phyloP scores from a whole-genome alignment of 2,888 invertebrate genomes.

The Caenorhabditis sulstoni region DNA sequence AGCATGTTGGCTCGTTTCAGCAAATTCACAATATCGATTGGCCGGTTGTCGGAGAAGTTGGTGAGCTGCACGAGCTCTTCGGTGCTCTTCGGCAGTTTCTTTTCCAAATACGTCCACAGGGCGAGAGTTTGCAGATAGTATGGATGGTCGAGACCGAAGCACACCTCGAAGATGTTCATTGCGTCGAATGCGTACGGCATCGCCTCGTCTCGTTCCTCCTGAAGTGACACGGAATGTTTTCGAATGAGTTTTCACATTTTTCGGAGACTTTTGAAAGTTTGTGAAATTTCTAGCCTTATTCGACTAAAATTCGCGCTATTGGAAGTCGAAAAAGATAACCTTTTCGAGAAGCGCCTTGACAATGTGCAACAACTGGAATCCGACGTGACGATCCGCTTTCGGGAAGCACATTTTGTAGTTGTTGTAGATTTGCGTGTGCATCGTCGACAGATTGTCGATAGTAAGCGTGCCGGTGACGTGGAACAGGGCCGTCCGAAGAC shows the following conservation, averaged over 20 bases:
- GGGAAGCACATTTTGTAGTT: conserved; percentile 79
- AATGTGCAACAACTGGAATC: conserved; percentile 77
- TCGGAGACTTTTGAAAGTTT: too few species aligned
- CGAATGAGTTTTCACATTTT: too few species aligned
- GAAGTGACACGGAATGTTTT: too few species aligned
- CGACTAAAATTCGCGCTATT: too few species aligned
- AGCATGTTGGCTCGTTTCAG: conserved; percentile 68
- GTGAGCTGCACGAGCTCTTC: conserved; percentile 74
- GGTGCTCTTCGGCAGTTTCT: conserved; percentile 72
- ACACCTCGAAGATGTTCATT: conserved; percentile 80
- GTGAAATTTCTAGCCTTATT: too few species aligned
- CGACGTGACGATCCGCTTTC: conserved; percentile 77
- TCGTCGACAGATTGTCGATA: conserved; percentile 64
- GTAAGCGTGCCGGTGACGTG: conserved; percentile 74
- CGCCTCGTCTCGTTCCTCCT: conserved; percentile 74
- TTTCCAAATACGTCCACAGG: conserved; percentile 79
- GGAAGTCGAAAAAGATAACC: too few species aligned
- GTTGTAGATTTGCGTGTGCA: conserved; percentile 77
- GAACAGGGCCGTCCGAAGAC: conserved; percentile 74
- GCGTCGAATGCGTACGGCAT: conserved; percentile 79
- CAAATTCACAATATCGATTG: conserved; percentile 66
- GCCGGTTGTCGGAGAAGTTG: conserved; percentile 71
- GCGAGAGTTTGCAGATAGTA: conserved; percentile 79
- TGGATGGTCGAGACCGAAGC: conserved; percentile 79
- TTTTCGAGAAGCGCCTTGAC: conserved; percentile 75